Percentiles rank a stretch among this genome's conserved stretches.
Evolutionary conservation across 1,140 invertebrate species (phyloP).

Genomic region (Drosophila murphyi): DNA sequence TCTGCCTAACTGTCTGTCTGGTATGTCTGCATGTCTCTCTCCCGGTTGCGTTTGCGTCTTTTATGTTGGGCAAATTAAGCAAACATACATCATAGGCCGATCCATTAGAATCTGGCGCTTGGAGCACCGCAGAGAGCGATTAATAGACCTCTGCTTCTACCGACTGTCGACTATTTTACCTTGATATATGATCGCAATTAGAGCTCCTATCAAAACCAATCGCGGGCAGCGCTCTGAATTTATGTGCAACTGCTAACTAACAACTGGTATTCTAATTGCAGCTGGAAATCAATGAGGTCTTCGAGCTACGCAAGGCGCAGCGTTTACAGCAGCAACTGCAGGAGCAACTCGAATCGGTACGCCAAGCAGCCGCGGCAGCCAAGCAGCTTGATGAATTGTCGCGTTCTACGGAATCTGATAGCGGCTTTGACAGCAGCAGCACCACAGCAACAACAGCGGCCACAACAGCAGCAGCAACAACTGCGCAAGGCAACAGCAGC

Average conservation of each 20-base stretch:
- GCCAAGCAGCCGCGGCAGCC: conserved; percentile 41
- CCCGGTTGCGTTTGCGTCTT: background rate
- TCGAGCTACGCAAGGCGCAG: conserved; percentile 76
- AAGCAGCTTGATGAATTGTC: conserved; percentile 79
- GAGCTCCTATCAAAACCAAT: conserved; percentile 72
- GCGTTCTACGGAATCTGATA: conserved; percentile 82
- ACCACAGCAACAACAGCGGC: conserved; percentile 46
- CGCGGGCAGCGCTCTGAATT: conserved; percentile 40
- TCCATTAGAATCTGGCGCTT: conserved; percentile 67
- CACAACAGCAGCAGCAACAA: conserved; percentile 21
- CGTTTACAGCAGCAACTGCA: conserved; percentile 66
- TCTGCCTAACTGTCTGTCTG: conserved; percentile 43
- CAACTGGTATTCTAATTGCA: conserved; percentile 77
- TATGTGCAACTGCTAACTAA: conserved; percentile 57
- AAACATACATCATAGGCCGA: conserved; percentile 71
- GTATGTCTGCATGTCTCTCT: conserved; percentile 43
- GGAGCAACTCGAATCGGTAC: conserved; percentile 49
- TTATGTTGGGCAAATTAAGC: conserved; percentile 66
- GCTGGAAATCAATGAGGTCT: conserved; percentile 84
- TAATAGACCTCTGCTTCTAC: conserved; percentile 37
- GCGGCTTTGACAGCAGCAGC: conserved; percentile 80
- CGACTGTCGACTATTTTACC: conserved; percentile 24
- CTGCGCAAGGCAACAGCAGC: conserved; percentile 22
- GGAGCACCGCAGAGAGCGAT: conserved; percentile 39
- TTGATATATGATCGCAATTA: conserved; percentile 76